A percentile compares a stretch with the other conserved stretches of the same genome.
phyloP scores from a whole-genome alignment of 2,113 vertebrate species.

The Crotophaga sulcirostris region DNA sequence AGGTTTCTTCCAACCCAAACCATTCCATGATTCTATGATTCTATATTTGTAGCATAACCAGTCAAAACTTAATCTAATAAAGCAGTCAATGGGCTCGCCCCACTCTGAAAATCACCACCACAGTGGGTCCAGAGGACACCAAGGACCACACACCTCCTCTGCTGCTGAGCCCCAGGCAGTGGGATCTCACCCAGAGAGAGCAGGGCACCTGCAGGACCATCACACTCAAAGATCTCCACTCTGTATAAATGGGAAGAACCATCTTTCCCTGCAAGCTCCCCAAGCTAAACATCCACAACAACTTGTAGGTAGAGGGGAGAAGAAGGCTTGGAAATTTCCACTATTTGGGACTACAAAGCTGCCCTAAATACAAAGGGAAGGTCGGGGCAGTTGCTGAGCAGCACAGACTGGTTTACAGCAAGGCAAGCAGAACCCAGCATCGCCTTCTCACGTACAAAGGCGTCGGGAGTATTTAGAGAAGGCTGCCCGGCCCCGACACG shows the following conservation, averaged over 20 bases:
- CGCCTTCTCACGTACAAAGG: background rate
- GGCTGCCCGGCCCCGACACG: background rate
- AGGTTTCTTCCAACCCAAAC: too few relatives aligned
- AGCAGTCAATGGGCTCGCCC: background rate
- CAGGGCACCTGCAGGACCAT: background rate
- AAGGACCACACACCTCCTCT: background rate
- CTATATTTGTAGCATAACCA: background rate
- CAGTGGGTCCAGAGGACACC: background rate
- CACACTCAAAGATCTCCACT: background rate
- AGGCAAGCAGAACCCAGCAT: background rate
- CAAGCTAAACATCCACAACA: background rate
- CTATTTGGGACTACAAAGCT: background rate
- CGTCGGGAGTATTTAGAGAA: background rate
- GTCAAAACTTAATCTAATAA: background rate
- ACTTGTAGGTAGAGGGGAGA: background rate
- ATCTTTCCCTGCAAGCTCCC: background rate
- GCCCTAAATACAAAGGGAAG: background rate
- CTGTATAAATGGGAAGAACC: rapidly evolving
- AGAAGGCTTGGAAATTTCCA: background rate
- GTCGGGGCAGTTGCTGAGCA: background rate
- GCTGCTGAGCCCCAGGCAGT: background rate
- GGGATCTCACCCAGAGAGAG: background rate
- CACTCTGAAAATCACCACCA: background rate
- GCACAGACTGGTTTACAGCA: rapidly evolving
- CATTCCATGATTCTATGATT: too few relatives aligned